Conservation (phyloP, 2,797 vertebrate species). For the Knipowitschia caucasica region DNA sequence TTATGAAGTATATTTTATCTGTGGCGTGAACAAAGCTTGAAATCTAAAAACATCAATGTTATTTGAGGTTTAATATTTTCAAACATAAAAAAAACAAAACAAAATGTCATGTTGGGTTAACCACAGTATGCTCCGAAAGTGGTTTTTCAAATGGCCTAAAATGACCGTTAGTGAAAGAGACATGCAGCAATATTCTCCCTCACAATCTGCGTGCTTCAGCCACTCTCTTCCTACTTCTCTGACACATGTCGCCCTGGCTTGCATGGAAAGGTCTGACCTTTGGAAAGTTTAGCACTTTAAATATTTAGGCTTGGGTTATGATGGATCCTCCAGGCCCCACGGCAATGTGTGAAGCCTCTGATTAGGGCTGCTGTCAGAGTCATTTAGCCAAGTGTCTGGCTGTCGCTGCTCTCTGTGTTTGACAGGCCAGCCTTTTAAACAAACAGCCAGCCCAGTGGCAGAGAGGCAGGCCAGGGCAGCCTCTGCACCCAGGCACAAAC, state of each 20-base stretch:
- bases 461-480: slow-evolving; percentile 60
- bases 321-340: slow-evolving; percentile 78
- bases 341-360: slow-evolving; percentile 78
- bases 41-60: too few species aligned
- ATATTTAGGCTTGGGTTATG: slow-evolving; percentile 84
- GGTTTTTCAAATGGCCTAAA: slow-evolving; percentile 32
- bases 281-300: slow-evolving; percentile 84
- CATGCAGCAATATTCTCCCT: slow-evolving; percentile 37
- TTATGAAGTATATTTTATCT: too few species aligned
- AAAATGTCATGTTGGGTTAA: slow-evolving; percentile 7
- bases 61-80: too few species aligned
- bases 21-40: too few species aligned
- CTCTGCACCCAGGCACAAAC: slow-evolving; percentile 62
- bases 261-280: slow-evolving; percentile 80
- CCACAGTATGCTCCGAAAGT: slow-evolving; percentile 20
- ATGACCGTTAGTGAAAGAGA: slow-evolving; percentile 26
- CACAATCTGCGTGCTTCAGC: slow-evolving; percentile 28
- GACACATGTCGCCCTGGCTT: slow-evolving; percentile 71
- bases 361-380: slow-evolving; percentile 79
- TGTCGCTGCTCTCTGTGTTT: slow-evolving; percentile 74
- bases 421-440: slow-evolving; percentile 81
- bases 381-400: slow-evolving; percentile 74
- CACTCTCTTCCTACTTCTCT: slow-evolving; percentile 53
- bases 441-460: slow-evolving; percentile 78
- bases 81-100: not conserved